Conservation (phyloP, 2,113 vertebrate genomes). For the Cheilinus undulatus region DNA sequence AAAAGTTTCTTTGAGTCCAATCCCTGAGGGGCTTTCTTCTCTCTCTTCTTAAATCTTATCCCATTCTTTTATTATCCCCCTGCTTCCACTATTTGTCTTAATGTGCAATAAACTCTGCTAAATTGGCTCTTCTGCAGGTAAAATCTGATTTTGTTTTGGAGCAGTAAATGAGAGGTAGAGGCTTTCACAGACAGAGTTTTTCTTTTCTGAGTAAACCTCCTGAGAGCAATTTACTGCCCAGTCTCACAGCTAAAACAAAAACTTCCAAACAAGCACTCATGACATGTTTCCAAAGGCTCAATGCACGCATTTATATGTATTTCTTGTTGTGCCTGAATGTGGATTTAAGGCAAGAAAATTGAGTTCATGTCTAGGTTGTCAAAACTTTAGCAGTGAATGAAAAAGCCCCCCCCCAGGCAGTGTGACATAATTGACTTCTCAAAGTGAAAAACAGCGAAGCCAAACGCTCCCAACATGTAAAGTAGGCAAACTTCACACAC, state of each 20-base stretch:
- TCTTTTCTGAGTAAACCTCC: slow-evolving; percentile 48
- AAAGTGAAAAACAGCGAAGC: slow-evolving; percentile 42
- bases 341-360: neutral
- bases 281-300: slow-evolving; percentile 39
- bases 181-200: slow-evolving; percentile 44
- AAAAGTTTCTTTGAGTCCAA: slow-evolving; percentile 34
- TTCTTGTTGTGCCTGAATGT: neutral
- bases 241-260: slow-evolving; percentile 23
- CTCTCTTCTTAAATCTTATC: neutral
- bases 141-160: slow-evolving; percentile 46
- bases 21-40: slow-evolving; percentile 38
- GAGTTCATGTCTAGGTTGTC: slow-evolving; percentile 31
- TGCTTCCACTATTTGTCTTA: slow-evolving; percentile 35
- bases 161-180: slow-evolving; percentile 49
- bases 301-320: neutral
- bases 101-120: slow-evolving; percentile 64
- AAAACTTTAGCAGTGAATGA: slow-evolving; percentile 30
- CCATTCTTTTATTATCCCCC: slow-evolving; percentile 18
- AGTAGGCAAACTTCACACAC: slow-evolving; percentile 44
- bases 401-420: neutral
- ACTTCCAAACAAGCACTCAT: slow-evolving; percentile 17
- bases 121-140: slow-evolving; percentile 59
- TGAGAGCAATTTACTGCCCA: slow-evolving; percentile 68
- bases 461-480: slow-evolving; percentile 45
- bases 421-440: slow-evolving; percentile 53